Conservation (phyloP, 2,888 invertebrate genomes). For the Portevinia maculata region DNA sequence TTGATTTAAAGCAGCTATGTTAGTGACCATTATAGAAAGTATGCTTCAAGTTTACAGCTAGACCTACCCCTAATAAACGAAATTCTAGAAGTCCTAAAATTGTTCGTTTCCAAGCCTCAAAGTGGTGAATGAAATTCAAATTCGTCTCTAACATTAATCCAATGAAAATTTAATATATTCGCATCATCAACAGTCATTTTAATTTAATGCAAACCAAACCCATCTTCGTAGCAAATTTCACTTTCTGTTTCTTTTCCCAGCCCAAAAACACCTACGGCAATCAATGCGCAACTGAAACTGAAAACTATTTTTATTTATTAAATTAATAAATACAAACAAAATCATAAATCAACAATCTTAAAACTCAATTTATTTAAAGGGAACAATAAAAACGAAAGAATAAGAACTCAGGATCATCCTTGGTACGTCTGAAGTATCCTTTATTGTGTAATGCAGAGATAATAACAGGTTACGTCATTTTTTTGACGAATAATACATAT, state of each 20-base stretch:
- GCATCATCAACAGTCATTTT: conserved; percentile 19
- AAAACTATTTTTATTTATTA: conserved; percentile 26
- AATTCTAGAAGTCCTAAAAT: too few relatives aligned
- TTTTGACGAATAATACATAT: conserved; percentile 11
- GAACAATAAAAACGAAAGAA: neutral
- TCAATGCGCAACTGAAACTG: conserved; percentile 3
- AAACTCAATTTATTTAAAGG: conserved; percentile 20
- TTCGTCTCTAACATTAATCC: too few relatives aligned
- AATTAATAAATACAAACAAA: neutral
- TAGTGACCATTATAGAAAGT: too few relatives aligned
- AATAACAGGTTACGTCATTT: neutral
- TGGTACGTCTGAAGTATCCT: conserved; percentile 24
- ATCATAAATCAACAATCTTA: conserved; percentile 11
- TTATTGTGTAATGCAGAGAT: conserved; percentile 12
- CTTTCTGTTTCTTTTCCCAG: conserved; percentile 37
- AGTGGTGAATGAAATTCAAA: too few relatives aligned
- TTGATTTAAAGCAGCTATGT: too few relatives aligned
- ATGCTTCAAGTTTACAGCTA: too few relatives aligned
- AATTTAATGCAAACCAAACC: neutral
- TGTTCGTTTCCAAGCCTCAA: too few relatives aligned
- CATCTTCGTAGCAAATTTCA: conserved; percentile 25
- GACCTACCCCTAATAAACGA: too few relatives aligned
- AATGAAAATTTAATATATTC: too few relatives aligned
- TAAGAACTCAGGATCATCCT: neutral
- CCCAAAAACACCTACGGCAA: conserved; percentile 30